phyloP scores from a whole-genome alignment of 2,113 vertebrate species.

The Mixornis gularis region DNA sequence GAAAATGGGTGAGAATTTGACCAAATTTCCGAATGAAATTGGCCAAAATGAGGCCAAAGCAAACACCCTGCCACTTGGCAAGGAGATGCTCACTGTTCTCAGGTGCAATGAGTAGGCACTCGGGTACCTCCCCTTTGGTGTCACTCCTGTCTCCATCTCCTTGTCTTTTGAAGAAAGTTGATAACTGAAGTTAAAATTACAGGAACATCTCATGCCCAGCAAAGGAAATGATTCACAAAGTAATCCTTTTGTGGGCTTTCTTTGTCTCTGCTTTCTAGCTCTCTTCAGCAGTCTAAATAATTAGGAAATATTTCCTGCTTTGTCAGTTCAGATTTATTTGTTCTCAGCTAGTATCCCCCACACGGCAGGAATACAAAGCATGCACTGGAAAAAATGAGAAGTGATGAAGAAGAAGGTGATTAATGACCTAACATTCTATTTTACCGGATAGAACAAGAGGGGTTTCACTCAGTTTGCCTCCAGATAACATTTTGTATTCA shows the following conservation, averaged over 20 bases:
- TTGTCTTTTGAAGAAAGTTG: background rate
- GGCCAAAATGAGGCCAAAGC: background rate
- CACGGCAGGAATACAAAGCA: constrained; percentile 25
- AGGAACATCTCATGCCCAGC: background rate
- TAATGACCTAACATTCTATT: constrained; percentile 61
- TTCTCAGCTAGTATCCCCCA: constrained; percentile 3
- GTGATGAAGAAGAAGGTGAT: constrained; percentile 55
- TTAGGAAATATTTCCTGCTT: constrained; percentile 38
- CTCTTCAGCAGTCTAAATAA: constrained; percentile 7
- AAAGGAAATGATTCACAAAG: background rate
- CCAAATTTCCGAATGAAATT: background rate
- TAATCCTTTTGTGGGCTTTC: background rate
- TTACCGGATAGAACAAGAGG: constrained; percentile 37
- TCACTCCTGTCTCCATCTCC: background rate
- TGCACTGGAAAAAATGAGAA: background rate
- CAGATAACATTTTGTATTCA: constrained; percentile 62
- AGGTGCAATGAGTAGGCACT: background rate
- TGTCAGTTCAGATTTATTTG: constrained; percentile 50
- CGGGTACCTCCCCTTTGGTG: background rate
- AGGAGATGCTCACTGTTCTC: background rate
- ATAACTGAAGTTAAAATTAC: background rate
- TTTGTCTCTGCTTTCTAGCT: background rate
- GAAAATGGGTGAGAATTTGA: background rate
- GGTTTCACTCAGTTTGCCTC: constrained; percentile 47
- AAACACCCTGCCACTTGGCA: background rate